phyloP scores from a whole-genome alignment of 2,113 vertebrate genomes.

The Axis porcinus region DNA sequence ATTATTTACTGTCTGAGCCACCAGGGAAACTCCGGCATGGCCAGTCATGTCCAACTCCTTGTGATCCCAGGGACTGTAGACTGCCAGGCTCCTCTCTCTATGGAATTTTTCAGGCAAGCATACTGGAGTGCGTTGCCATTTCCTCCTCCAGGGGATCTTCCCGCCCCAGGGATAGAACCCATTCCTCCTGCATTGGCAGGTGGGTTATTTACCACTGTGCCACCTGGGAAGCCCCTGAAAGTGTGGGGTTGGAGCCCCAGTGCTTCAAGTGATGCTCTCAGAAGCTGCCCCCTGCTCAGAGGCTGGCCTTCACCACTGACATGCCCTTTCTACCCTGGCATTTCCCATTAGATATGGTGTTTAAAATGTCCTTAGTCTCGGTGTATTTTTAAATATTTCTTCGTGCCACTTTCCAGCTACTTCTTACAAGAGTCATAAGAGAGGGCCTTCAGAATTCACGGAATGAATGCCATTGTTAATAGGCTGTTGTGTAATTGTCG shows the following conservation, averaged over 20 bases:
- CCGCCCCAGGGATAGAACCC: background rate
- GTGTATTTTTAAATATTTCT: background rate
- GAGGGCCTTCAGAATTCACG: background rate
- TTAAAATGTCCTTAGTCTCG: background rate
- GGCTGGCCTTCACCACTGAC: background rate
- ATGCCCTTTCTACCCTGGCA: background rate
- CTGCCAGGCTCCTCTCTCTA: background rate
- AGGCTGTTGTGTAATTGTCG: fast-evolving
- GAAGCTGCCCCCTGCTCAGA: background rate
- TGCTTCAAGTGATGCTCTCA: background rate
- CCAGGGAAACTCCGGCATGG: background rate
- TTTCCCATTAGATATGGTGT: background rate
- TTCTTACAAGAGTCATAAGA: background rate
- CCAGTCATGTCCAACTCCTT: background rate
- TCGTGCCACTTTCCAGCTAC: background rate
- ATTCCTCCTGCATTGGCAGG: background rate
- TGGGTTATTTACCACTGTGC: background rate
- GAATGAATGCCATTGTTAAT: background rate
- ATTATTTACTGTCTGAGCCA: background rate
- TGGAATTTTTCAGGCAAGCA: background rate
- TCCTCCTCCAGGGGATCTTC: background rate
- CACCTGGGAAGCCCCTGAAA: background rate
- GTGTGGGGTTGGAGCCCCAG: background rate
- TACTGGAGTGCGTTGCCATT: background rate
- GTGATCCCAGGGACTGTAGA: background rate